Percentiles rank a stretch among this genome's conserved stretches.
Evolutionary conservation across 2,888 invertebrate genomes (phyloP).

Genomic region (Epicampocera succincta): DNA sequence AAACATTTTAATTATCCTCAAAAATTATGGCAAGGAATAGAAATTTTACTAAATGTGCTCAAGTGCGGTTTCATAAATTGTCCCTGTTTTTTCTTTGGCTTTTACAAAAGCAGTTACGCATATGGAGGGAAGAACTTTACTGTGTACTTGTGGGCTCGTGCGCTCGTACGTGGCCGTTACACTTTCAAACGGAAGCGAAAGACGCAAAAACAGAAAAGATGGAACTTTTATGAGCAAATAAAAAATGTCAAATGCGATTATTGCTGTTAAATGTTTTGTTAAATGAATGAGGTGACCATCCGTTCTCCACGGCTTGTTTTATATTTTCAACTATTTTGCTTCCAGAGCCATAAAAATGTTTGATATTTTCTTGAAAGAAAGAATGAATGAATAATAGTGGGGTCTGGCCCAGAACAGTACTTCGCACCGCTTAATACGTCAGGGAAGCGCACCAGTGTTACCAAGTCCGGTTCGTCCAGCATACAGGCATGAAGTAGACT

Average conservation of each 20-base stretch:
- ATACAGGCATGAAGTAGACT: too few relatives aligned
- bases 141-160: neutral
- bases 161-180: constrained; percentile 31
- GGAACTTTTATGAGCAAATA: constrained; percentile 31
- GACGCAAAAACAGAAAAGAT: constrained; percentile 28
- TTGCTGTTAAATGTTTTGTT: constrained; percentile 37
- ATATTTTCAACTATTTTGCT: too few relatives aligned
- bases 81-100: constrained; percentile 43
- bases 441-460: too few relatives aligned
- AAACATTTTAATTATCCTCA: constrained; percentile 58
- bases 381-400: too few relatives aligned
- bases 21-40: constrained; percentile 42
- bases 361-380: too few relatives aligned
- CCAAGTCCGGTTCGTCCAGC: too few relatives aligned
- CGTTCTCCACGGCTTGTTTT: too few relatives aligned
- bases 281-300: too few relatives aligned
- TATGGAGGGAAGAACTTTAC: constrained; percentile 13
- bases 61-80: constrained; percentile 62
- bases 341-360: too few relatives aligned
- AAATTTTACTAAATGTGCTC: constrained; percentile 32
- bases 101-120: constrained; percentile 1
- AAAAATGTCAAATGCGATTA: constrained; percentile 62
- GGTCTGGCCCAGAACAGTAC: too few relatives aligned
- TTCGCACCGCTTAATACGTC: too few relatives aligned
- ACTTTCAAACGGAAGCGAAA: constrained; percentile 62